Conservation (phyloP, 2,113 vertebrate species). For the Ursus arctos region DNA sequence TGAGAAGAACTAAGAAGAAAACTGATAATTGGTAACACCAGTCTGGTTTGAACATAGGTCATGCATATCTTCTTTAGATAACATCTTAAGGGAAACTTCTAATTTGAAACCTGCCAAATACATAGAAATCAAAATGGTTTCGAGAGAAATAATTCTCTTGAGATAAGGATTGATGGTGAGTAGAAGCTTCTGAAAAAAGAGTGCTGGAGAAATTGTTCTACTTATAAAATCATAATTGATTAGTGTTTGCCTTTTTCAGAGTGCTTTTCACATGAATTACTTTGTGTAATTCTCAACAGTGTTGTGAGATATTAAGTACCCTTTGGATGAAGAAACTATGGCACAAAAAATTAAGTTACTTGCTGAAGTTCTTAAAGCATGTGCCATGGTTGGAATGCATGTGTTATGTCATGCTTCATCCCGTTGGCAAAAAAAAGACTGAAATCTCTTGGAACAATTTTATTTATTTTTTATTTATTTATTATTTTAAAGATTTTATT, state of each 20-base stretch:
- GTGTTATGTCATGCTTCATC: not conserved
- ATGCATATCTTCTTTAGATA: constrained; percentile 11
- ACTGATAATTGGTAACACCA: not conserved
- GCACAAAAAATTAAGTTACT: not conserved
- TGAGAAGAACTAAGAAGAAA: not conserved
- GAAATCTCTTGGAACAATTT: not conserved
- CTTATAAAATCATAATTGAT: not conserved
- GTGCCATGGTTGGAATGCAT: not conserved
- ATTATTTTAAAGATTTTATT: no score
- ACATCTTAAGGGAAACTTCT: not conserved
- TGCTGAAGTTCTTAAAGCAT: not conserved
- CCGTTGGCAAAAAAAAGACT: not conserved
- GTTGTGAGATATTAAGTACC: not conserved
- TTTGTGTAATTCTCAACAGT: constrained; percentile 10
- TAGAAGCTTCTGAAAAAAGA: not conserved
- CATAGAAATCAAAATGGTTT: not conserved
- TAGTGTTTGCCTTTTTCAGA: not conserved
- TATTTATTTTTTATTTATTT: not conserved
- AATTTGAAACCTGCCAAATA: constrained; percentile 11
- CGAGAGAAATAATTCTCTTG: not conserved
- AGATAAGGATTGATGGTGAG: not conserved
- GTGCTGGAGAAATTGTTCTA: not conserved
- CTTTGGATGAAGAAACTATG: not conserved
- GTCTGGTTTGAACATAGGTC: not conserved
- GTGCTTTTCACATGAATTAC: not conserved